Base-by-base conservation (phyloP, 2,888 invertebrate species). In the Mactromeris polynyma region DNA sequence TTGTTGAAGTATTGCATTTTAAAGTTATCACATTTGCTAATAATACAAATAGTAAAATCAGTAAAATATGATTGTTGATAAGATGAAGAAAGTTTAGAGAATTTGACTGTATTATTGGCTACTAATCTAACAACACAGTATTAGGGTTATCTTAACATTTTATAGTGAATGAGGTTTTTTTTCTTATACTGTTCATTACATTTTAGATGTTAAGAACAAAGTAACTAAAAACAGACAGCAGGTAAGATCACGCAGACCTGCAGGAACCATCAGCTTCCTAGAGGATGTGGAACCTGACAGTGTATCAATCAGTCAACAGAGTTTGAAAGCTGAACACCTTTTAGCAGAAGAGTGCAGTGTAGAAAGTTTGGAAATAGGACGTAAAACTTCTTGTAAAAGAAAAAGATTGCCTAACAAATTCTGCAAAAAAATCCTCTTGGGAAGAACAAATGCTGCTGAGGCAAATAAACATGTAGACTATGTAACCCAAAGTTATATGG, bases 301-400 rank as follows among this genome's bases (percentile, higher is more conserved):
- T 83, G 91, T 89, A 86, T 91, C 91, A 83, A 78, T 84, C 3
- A 83, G 80, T 54, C 78, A 78, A 79, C 51, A 81, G n/a, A 69
- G 36, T n/a, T 36, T 40, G 11, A 58, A 73, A 77, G 81, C 54
- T 31, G 19, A 51, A 17, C 83, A 46, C 2, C 21, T 14, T 31
- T 1, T 1, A 46, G n/a, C 51, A n/a, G 77, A 82, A 33, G 42
- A 77, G 6, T 73, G 78, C 42, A 85, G 42, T 84, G 79, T 69
- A 17, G 85, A 89, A 40, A 90, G 87, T 82, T 83, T 90, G 54
- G 89, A 90, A 38, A 78, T 93, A 17, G 91, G 92, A n/a, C 82
- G 80, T 77, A 90, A 87, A 14, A 81, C 86, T 88, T 91, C 89
- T 87, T 51, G 21, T 69, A 87, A 78, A 33, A 87, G 21, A 7